Conservation (phyloP, 2,888 invertebrate genomes). For the Silvanus unidentatus region DNA sequence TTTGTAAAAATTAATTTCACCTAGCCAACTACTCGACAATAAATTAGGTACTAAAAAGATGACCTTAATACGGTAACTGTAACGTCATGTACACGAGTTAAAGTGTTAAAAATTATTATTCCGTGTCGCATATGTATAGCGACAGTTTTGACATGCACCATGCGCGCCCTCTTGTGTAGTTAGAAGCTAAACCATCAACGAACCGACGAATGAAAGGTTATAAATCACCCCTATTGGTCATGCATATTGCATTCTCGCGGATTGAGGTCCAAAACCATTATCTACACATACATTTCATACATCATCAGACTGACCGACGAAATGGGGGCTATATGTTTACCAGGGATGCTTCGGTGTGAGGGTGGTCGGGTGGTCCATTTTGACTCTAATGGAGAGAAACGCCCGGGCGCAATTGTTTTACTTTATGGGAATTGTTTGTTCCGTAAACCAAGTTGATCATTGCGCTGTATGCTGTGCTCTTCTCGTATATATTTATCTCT, state of each 20-base stretch:
- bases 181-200: not conserved
- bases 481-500: conserved; percentile 13
- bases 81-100: not conserved
- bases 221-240: conserved; percentile 21
- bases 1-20: too few relatives aligned
- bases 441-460: conserved; percentile 23
- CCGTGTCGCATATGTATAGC: not conserved
- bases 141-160: not conserved
- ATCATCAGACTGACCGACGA: conserved; percentile 20
- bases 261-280: conserved; percentile 24
- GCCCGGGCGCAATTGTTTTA: conserved; percentile 24
- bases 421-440: conserved; percentile 26
- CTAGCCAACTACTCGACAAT: too few relatives aligned
- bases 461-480: conserved; percentile 10
- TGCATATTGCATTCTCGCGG: conserved; percentile 33
- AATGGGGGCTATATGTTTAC: too few relatives aligned
- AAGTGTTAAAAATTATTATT: not conserved
- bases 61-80: too few relatives aligned
- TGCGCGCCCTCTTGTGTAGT: too few relatives aligned
- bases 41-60: too few relatives aligned
- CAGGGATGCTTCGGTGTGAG: too few relatives aligned
- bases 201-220: conserved; percentile 9
- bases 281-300: conserved; percentile 30
- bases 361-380: too few relatives aligned
- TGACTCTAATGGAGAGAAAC: conserved; percentile 22